These are phyloP conservation scores for Stenurella melanura DNA, from an alignment of 2,888 invertebrate genomes.

Conservation along the genomic window DNA sequence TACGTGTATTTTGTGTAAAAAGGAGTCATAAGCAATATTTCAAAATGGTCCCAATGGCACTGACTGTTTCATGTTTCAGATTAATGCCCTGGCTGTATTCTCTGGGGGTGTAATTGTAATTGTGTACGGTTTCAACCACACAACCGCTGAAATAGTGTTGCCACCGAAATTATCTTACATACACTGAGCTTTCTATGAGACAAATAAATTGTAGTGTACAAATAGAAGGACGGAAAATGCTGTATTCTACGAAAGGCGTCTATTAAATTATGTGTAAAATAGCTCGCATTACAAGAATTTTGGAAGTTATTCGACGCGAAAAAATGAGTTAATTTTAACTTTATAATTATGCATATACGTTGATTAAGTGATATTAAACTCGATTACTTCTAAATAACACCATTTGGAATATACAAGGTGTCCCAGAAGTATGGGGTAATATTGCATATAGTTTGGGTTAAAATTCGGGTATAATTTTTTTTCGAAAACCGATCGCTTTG, in stretches of 20 bases:
- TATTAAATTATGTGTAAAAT: too few relatives aligned
- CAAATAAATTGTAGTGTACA: constrained; percentile 24
- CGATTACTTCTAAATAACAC: too few relatives aligned
- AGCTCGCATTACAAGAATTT: too few relatives aligned
- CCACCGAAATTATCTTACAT: constrained; percentile 31
- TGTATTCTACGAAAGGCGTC: background rate
- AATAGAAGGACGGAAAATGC: background rate
- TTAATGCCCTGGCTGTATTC: constrained; percentile 45
- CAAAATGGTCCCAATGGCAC: constrained; percentile 29
- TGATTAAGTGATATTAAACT: too few relatives aligned
- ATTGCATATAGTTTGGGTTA: too few relatives aligned
- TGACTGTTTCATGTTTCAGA: constrained; percentile 38
- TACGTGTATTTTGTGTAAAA: background rate
- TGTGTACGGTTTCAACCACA: constrained; percentile 46
- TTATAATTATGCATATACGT: too few relatives aligned
- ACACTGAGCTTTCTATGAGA: constrained; percentile 30
- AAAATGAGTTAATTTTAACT: too few relatives aligned
- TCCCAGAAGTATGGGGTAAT: too few relatives aligned
- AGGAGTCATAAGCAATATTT: constrained; percentile 22
- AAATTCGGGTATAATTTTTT: too few relatives aligned
- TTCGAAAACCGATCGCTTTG: too few relatives aligned
- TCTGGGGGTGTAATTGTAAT: constrained; percentile 51
- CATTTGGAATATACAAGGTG: too few relatives aligned
- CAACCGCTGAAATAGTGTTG: constrained; percentile 52
- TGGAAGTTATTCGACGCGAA: too few relatives aligned